Evolutionary conservation across 2,113 vertebrate genomes (phyloP), one percentile per base, ranked within the genome.

Genomic region (Etia nguti): DNA sequence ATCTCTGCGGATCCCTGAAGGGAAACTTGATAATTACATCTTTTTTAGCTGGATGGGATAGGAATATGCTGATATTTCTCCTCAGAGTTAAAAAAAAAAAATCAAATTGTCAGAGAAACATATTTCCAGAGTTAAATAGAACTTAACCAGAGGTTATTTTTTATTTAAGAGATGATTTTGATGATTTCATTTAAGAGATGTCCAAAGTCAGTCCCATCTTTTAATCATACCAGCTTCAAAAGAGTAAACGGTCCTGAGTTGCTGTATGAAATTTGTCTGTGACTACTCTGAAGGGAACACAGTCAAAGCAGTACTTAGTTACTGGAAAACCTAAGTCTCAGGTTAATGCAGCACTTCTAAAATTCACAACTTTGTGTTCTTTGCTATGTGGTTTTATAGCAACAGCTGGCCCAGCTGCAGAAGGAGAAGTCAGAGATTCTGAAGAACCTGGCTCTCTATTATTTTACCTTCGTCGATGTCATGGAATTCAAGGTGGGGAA

Each of bases 381-480:
- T 2, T 83, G 83, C 34, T 9, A 5, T 93, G 89, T 82, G 96
- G 79, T 96, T 83, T 96, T 95, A 92, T 96, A 99, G 99, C 99
- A 99, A 99, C 99, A 99, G 99, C 97, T 99, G 94, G 97, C 99
- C 95, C 99, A 99, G 94, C 97, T 99, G 75, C 99, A 99, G 95
- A 99, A 99, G 92, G 99, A 99, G 91, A 99, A 99, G 94, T 99
- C 98, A 1, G 99, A 99, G 95, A 99, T 99, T 88, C 96, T 99
- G 95, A 99, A 99, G 97, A 99, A 99, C 95, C 92, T 99, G 96
- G 98, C 99, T 12, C 97, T 99, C 52, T 99, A 99, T 96, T 99
- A 99, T 95, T 99, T 99, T 92, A 99, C 99, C 0, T 99, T 99
- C 81, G 99, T 99, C 83, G 99, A 99, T 96, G 99, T 99, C 92